These are phyloP conservation scores for Drosophila trapezifrons DNA, from an alignment of 1,140 invertebrate species.

Conservation along the genomic window DNA sequence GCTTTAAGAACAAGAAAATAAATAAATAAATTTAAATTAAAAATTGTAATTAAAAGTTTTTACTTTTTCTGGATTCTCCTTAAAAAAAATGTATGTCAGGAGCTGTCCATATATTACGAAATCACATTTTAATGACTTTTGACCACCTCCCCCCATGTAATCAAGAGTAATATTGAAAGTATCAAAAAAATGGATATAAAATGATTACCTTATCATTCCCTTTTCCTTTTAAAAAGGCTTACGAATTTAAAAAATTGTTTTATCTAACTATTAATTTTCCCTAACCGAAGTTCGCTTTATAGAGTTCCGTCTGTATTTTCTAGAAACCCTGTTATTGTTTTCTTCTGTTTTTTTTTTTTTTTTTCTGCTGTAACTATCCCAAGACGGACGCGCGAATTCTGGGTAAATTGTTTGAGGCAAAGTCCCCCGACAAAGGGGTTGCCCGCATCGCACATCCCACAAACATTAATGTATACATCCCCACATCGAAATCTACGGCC, in stretches of 20 bases:
- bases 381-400: conserved; percentile 39
- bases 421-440: conserved; percentile 36
- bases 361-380: conserved; percentile 27
- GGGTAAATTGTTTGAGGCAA: conserved; percentile 41
- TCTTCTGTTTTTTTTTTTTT: conserved; percentile 2
- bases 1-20: too few species aligned
- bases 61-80: not conserved
- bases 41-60: too few species aligned
- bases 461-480: conserved; percentile 5
- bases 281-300: not conserved
- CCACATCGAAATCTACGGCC: conserved; percentile 14
- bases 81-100: not conserved
- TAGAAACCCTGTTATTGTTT: conserved; percentile 14
- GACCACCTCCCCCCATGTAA: too few species aligned
- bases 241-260: not conserved
- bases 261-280: not conserved
- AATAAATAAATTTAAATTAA: too few species aligned
- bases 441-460: conserved; percentile 26
- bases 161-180: too few species aligned
- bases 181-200: too few species aligned
- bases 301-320: not conserved
- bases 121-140: too few species aligned
- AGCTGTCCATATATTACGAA: too few species aligned
- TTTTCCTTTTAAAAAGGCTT: not conserved
- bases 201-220: too few species aligned